Conservation (phyloP, 2,888 invertebrate genomes). For the Agrochola macilenta region DNA sequence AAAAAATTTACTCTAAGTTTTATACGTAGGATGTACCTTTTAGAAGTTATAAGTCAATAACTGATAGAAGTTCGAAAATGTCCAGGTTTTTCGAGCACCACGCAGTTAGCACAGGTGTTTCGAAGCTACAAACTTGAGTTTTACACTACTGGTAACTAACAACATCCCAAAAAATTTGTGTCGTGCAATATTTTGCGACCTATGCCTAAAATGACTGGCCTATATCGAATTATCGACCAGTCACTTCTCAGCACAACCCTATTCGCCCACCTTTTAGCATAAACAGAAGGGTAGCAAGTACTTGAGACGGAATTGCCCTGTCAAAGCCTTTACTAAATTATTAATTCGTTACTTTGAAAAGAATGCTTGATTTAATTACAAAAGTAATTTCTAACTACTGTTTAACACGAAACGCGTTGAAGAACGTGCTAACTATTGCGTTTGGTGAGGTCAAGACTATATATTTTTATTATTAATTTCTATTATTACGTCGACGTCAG, state of each 20-base stretch:
- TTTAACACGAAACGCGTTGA: slow-evolving; percentile 79
- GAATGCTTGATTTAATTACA: slow-evolving; percentile 86
- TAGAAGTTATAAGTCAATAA: too few relatives aligned
- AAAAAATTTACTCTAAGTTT: too few relatives aligned
- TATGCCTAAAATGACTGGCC: too few relatives aligned
- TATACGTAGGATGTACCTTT: too few relatives aligned
- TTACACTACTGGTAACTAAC: too few relatives aligned
- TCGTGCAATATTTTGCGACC: too few relatives aligned
- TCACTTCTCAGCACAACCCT: slow-evolving; percentile 43
- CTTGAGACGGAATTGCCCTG: slow-evolving; percentile 79
- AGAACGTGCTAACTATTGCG: slow-evolving; percentile 69
- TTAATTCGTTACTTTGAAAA: slow-evolving; percentile 80
- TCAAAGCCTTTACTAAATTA: slow-evolving; percentile 81
- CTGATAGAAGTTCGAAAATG: too few relatives aligned
- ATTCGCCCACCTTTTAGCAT: slow-evolving; percentile 72
- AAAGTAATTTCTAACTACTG: slow-evolving; percentile 80
- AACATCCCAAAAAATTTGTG: too few relatives aligned
- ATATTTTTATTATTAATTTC: slow-evolving; percentile 58
- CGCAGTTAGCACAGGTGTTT: too few relatives aligned
- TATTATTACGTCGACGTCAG: slow-evolving; percentile 53
- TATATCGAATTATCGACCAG: slow-evolving; percentile 30
- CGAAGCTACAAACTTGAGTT: too few relatives aligned
- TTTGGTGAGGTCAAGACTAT: slow-evolving; percentile 61
- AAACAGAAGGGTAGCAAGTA: slow-evolving; percentile 76
- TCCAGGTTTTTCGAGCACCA: too few relatives aligned